These are phyloP conservation scores for Phyto melanocephala DNA, from an alignment of 2,888 invertebrate genomes.

Conservation along the genomic window DNA sequence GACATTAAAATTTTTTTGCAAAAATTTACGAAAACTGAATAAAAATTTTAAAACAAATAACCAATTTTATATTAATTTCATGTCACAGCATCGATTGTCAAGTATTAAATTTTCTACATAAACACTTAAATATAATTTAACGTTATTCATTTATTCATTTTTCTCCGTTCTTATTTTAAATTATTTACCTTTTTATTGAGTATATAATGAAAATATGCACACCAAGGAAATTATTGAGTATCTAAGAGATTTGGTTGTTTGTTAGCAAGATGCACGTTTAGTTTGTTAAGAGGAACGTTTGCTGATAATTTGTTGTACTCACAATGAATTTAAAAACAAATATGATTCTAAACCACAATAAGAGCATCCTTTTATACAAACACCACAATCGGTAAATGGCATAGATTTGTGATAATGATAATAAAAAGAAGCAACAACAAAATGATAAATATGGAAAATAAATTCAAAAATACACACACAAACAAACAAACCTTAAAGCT, in stretches of 20 bases:
- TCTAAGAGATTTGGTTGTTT: not conserved
- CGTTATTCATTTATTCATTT: no score
- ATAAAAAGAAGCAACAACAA: slow-evolving; percentile 34
- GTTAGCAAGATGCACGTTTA: not conserved
- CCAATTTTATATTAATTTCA: no score
- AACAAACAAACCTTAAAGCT: not conserved
- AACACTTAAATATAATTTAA: no score
- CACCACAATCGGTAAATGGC: not conserved
- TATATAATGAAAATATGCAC: not conserved
- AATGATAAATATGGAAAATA: not conserved
- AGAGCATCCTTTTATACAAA: slow-evolving; percentile 61
- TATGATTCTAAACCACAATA: slow-evolving; percentile 41
- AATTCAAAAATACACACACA: not conserved
- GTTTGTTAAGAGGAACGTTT: not conserved
- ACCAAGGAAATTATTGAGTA: slow-evolving; percentile 7
- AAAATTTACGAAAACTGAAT: no score
- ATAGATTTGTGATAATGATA: slow-evolving; percentile 25
- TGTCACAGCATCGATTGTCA: no score
- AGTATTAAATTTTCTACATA: no score
- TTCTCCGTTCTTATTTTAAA: not conserved
- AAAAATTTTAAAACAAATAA: no score
- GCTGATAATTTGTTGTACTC: slow-evolving; percentile 39
- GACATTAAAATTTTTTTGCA: no score
- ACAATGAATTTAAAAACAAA: slow-evolving; percentile 48
- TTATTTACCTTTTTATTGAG: not conserved